phyloP scores from a whole-genome alignment of 2,113 vertebrate species.

The Bos taurus region DNA sequence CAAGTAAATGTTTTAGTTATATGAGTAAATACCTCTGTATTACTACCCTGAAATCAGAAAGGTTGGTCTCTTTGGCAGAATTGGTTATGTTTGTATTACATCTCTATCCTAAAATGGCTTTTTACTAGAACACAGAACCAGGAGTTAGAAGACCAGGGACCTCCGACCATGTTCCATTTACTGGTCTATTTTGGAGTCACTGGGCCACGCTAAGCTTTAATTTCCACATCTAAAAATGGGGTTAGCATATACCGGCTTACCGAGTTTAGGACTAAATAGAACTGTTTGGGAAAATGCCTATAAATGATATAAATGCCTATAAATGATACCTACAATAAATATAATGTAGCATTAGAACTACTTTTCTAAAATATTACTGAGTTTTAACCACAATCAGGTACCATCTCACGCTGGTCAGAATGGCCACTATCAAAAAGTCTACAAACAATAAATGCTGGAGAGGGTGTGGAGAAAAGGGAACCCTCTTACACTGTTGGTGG shows the following conservation, averaged over 20 bases:
- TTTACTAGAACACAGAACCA: not conserved
- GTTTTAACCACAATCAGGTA: not conserved
- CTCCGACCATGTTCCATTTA: not conserved
- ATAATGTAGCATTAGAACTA: not conserved
- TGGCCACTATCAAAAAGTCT: not conserved
- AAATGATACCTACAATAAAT: not conserved
- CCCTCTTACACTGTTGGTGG: not conserved
- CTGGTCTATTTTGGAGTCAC: not conserved
- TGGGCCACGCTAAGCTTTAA: not conserved
- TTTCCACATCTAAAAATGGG: not conserved
- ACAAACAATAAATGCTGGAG: not conserved
- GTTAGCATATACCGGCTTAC: not conserved
- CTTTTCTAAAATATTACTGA: constrained; percentile 25
- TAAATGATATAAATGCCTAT: constrained; percentile 4
- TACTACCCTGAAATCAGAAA: not conserved
- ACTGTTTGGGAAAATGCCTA: constrained; percentile 3
- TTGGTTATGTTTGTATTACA: not conserved
- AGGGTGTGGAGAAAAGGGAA: not conserved
- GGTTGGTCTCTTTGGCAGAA: not conserved
- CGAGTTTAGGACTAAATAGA: not conserved
- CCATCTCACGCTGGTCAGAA: not conserved
- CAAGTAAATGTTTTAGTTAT: not conserved
- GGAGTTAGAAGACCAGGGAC: not conserved
- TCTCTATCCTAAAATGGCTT: not conserved
- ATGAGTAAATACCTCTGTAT: not conserved